Percentiles rank a stretch among this genome's conserved stretches.
Conservation (phyloP, 2,113 vertebrate species). For the Ovibos moschatus region DNA sequence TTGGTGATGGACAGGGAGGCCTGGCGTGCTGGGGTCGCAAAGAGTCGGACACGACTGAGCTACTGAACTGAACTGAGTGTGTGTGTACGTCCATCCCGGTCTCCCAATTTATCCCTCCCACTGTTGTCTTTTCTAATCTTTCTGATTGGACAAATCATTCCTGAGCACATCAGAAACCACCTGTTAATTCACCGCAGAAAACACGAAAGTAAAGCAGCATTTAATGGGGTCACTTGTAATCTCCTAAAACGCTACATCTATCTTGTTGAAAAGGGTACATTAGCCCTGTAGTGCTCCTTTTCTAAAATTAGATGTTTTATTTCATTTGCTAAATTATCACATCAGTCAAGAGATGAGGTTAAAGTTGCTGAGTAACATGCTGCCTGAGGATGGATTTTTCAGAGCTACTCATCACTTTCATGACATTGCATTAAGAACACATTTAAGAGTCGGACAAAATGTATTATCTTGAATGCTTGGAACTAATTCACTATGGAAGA, state of each 20-base stretch:
- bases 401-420: neutral
- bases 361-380: neutral
- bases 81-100: neutral
- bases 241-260: slow-evolving; percentile 24
- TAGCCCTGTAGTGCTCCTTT: neutral
- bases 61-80: too few relatives aligned
- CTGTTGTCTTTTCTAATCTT: neutral
- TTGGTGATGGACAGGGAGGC: too few relatives aligned
- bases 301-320: slow-evolving; percentile 50
- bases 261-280: slow-evolving; percentile 42
- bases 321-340: slow-evolving; percentile 56
- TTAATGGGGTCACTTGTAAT: neutral
- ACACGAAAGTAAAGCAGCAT: neutral
- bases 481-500: neutral
- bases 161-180: neutral
- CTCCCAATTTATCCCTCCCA: neutral
- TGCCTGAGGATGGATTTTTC: neutral
- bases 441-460: neutral
- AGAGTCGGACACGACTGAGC: too few relatives aligned
- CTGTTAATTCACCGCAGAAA: neutral
- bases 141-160: neutral
- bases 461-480: neutral
- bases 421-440: neutral
- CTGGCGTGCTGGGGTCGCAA: fast-evolving
- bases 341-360: slow-evolving; percentile 33